phyloP scores from a whole-genome alignment of 2,888 invertebrate species.

The Portevinia maculata region DNA sequence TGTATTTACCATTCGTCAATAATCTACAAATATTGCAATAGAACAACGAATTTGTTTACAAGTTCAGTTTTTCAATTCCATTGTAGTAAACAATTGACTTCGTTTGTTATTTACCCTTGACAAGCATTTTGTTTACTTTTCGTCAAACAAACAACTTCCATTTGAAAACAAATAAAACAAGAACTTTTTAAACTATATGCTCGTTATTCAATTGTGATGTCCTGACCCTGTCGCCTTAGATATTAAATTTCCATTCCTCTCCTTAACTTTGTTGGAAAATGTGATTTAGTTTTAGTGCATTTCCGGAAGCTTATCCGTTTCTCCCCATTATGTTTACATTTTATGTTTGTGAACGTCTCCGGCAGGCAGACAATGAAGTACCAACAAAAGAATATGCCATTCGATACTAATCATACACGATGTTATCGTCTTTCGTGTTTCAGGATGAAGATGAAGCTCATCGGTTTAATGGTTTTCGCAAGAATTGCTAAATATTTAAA shows the following conservation, averaged over 20 bases:
- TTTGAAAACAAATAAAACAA: conserved; percentile 16
- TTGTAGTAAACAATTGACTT: conserved; percentile 5
- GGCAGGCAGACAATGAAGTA: conserved; percentile 4
- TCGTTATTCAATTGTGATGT: not conserved
- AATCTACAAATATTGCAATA: not conserved
- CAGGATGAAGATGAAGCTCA: conserved; percentile 12
- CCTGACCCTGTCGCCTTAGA: conserved; percentile 3
- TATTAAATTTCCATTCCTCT: conserved; percentile 12
- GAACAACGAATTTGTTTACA: not conserved
- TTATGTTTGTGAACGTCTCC: too few species aligned
- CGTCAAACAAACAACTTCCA: conserved; percentile 23
- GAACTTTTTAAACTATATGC: conserved; percentile 17
- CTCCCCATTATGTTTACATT: conserved; percentile 11
- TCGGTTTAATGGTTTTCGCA: not conserved
- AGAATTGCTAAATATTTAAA: conserved; percentile 25
- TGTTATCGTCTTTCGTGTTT: not conserved
- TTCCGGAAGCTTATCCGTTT: conserved; percentile 9
- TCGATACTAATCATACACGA: conserved; percentile 3
- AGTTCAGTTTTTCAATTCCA: not conserved
- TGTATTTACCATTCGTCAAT: too few species aligned
- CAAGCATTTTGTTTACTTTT: conserved; percentile 16
- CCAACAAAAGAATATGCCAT: conserved; percentile 13
- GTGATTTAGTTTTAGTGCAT: conserved; percentile 39
- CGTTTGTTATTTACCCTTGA: conserved; percentile 10
- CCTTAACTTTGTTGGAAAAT: conserved; percentile 14